phyloP scores from a whole-genome alignment of 2,113 vertebrate species.

The Aegypius monachus region DNA sequence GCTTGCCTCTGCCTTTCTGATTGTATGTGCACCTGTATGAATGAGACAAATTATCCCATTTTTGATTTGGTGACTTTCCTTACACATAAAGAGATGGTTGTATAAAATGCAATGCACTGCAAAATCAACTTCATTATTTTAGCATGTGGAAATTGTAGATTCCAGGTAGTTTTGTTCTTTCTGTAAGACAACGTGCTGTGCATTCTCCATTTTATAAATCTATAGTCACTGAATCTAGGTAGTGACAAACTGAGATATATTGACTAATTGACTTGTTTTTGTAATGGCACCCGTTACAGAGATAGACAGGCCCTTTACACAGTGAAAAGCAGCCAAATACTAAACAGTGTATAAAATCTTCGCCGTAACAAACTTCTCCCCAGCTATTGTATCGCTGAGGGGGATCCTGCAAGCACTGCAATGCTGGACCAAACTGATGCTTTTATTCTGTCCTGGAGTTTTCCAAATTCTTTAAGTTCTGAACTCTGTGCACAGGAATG shows the following conservation, averaged over 20 bases:
- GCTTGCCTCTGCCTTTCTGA: neutral
- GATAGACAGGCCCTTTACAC: neutral
- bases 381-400: neutral
- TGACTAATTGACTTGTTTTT: neutral
- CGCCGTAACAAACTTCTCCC: neutral
- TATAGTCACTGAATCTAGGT: neutral
- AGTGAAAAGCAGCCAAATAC: neutral
- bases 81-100: neutral
- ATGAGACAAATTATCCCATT: neutral
- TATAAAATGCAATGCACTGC: neutral
- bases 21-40: neutral
- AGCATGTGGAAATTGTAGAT: neutral
- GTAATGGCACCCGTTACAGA: neutral
- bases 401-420: neutral
- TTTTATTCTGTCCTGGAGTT: neutral
- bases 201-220: neutral
- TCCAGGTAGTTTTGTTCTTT: neutral
- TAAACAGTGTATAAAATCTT: neutral
- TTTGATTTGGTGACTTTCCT: neutral
- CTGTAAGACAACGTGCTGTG: rapidly evolving
- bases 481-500: neutral
- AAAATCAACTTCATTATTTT: neutral
- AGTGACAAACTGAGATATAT: neutral
- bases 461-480: neutral
- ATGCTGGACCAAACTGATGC: too few species aligned